Base-by-base conservation (phyloP, 2,797 vertebrate species). In the Diplodus puntazzo region DNA sequence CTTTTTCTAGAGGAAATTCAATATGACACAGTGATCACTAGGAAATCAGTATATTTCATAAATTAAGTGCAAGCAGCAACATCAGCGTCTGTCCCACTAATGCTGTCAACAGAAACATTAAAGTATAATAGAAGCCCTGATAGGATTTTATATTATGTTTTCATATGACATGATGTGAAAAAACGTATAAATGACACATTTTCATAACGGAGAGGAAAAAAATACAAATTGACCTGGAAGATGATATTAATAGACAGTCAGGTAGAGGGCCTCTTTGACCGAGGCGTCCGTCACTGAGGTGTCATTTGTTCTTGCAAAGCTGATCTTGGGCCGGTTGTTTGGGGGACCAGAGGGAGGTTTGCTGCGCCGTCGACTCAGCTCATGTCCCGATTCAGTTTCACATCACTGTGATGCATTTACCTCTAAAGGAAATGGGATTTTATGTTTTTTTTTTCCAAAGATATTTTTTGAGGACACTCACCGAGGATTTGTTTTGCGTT, bases 51-150 rank as follows among this genome's bases (percentile, higher is more conserved):
- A 75, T 46, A 48, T 82, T 79, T 82, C 34, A 67, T 86, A 77
- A 84, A 81, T 69, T 45, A 91, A 91, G 87, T 90, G 80, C 84
- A 84, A 89, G 53, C 66, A 82, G 74, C 79, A 79, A 82, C 79
- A 71, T 74, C 42, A 23, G 75, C 53, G 62, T 52, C 21, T 63
- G 60, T 57, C 34, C 61, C 67, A 49, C 39, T 3, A 17, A 82
- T 11, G 30, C 8, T 65, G 78, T 73, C 57, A 0, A 43, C 59
- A 60, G 16, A 73, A 77, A 73, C 21, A n/a, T 50, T 50, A 23
- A 78, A 79, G 78, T 76, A 72, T 61, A 62, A 83, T 61, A 84
- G 57, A 87, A 76, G 57, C 81, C 86, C 87, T 89, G 84, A 85
- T 86, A 68, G 42, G 77, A 77, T 79, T 70, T 71, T 50, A 62